These are phyloP conservation scores for Coronaproctus castanopsis DNA, from an alignment of 2,888 invertebrate genomes.

Conservation along the genomic window DNA sequence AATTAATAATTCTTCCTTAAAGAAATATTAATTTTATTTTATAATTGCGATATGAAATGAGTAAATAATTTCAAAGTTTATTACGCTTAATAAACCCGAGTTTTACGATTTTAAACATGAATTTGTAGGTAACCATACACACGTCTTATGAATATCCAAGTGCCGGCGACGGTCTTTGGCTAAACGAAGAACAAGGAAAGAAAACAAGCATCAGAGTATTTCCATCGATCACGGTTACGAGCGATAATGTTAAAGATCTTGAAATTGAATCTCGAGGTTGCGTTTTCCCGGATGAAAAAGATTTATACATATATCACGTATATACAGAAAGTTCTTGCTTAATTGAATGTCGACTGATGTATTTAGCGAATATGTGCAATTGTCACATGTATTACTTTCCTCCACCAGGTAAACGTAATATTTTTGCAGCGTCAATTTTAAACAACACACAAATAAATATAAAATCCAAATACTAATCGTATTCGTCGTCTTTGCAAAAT, in stretches of 20 bases:
- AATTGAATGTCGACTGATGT: conserved; percentile 18
- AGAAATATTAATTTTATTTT: too few species aligned
- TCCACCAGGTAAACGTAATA: conserved; percentile 12
- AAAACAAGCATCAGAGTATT: conserved; percentile 16
- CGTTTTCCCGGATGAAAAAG: conserved; percentile 19
- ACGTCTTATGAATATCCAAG: conserved; percentile 19
- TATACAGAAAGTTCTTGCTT: conserved; percentile 20
- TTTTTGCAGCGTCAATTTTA: too few species aligned
- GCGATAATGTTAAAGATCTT: conserved; percentile 16
- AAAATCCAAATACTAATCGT: too few species aligned
- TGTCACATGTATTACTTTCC: conserved; percentile 19
- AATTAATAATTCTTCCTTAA: too few species aligned
- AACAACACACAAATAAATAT: too few species aligned
- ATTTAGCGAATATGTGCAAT: conserved; percentile 16
- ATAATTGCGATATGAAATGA: too few species aligned
- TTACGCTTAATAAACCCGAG: too few species aligned
- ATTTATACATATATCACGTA: conserved; percentile 18
- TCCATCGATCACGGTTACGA: conserved; percentile 18
- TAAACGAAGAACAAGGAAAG: conserved; percentile 12
- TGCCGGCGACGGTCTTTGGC: conserved; percentile 18
- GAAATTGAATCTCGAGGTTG: conserved; percentile 15
- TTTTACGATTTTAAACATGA: too few species aligned
- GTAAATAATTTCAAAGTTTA: too few species aligned
- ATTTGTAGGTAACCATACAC: conserved; percentile 19
- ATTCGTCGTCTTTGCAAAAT: too few species aligned